Evolutionary conservation across 2,888 invertebrate genomes (phyloP).

Genomic region (Amblyjoppa fuscipennis): DNA sequence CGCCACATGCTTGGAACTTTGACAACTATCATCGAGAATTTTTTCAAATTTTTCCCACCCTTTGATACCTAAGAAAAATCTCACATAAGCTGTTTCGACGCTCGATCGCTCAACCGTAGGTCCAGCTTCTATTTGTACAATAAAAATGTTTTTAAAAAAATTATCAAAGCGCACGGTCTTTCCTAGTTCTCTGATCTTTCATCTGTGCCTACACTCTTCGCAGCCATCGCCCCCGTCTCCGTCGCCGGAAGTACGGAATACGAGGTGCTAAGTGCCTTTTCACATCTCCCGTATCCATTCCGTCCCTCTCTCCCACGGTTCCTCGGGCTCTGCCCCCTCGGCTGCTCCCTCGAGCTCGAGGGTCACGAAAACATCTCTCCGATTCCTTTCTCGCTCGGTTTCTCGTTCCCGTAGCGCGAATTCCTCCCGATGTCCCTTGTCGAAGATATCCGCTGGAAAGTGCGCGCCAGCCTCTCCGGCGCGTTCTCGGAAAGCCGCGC

Average conservation of each 20-base stretch:
- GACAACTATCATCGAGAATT: no score
- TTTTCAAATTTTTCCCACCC: no score
- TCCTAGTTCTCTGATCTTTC: not conserved
- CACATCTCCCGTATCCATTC: conserved; percentile 16
- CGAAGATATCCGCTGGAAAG: conserved; percentile 12
- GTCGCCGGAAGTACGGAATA: conserved; percentile 1
- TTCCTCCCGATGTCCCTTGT: conserved; percentile 26
- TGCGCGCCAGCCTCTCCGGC: not conserved
- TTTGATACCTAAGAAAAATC: no score
- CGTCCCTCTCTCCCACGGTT: not conserved
- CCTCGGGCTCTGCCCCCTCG: not conserved
- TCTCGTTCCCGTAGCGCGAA: not conserved
- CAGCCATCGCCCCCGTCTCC: not conserved
- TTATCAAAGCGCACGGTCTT: not conserved
- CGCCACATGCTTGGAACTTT: no score
- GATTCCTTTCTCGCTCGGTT: conserved; percentile 18
- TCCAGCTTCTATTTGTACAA: not conserved
- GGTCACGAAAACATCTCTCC: not conserved
- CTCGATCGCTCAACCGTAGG: no score
- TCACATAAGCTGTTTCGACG: no score
- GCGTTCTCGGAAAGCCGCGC: conserved; percentile 29
- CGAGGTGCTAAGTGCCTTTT: conserved; percentile 32
- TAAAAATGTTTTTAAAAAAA: not conserved
- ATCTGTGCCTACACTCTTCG: not conserved
- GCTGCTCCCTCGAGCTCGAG: conserved; percentile 1